Base-by-base conservation (phyloP, 2,888 invertebrate species). In the Ditula angustiorana region DNA sequence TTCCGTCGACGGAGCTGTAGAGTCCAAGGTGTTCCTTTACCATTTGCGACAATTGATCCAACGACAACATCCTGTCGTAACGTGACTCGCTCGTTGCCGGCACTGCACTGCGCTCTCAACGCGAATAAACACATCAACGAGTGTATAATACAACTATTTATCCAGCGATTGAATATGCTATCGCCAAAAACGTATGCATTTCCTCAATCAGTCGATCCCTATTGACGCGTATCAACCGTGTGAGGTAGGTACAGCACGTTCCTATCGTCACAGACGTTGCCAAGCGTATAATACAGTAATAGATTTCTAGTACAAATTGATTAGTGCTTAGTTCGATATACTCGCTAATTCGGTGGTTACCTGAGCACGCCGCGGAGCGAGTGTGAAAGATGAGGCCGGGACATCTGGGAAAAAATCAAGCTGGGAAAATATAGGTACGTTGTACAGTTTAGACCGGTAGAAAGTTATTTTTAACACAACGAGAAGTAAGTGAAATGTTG, bases 41-140 rank as follows among this genome's bases (percentile, higher is more conserved):
- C 79, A 85, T 85, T 83, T 81, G 84, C 75, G 86, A 82, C 88
- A 93, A 90, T 88, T 90, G 90, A 77, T 90, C 88, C 85, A 88
- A 85, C 80, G 90, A 84, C 81, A 90, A 90, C 93, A 93, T 93
- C 90, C 91, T 91, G 88, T 83, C 88, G 82, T 80, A 82, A 74
- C 83, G 82, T 80, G 82, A 73, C 83, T 80, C 85, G 80, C 67
- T 79, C 83, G 81, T 73, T 81, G 87, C 80, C 83, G 80, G 83
- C 83, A 88, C 87, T 88, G 86, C 85, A 88, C 90, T 88, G 86
- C 80, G 84, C 81, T 79, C 83, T 81, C 82, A 79, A 83, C 79
- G 81, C 83, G 85, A 88, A 84, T 86, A 81, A 79, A 85, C 83
- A 85, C 88, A 86, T 84, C 83, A 82, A 76, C 80, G 80, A 78